Evolutionary conservation across 2,113 vertebrate genomes (phyloP).

Genomic region (Rhinoptilus africanus): DNA sequence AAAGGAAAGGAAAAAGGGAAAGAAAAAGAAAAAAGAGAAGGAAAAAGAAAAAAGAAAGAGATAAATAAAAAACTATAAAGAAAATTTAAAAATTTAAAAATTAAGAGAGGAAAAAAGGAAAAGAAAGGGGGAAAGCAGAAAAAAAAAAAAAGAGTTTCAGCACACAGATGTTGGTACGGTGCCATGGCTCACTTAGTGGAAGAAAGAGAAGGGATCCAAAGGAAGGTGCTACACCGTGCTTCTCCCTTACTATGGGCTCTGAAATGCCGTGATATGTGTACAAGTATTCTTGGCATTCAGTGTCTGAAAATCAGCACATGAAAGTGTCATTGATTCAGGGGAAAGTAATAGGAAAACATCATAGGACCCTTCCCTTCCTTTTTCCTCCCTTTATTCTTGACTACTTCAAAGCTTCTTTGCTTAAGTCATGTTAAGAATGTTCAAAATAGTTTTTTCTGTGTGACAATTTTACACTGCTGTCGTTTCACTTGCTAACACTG

Average conservation of each 20-base stretch:
- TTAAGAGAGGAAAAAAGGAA: no score
- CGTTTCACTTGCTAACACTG: background rate
- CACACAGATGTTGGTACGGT: background rate
- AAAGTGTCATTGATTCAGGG: background rate
- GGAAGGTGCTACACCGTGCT: background rate
- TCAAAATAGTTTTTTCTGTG: background rate
- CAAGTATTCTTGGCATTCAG: background rate
- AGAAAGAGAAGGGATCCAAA: background rate
- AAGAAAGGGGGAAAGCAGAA: background rate
- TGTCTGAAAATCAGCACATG: background rate
- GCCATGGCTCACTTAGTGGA: background rate
- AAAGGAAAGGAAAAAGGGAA: background rate
- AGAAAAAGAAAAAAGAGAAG: no score
- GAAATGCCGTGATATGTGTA: background rate
- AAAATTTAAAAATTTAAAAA: background rate
- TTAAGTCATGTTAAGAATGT: background rate
- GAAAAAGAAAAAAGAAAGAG: background rate
- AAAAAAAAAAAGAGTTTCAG: background rate
- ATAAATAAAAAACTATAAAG: background rate
- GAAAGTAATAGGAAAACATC: background rate
- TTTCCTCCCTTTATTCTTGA: background rate
- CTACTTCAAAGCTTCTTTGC: background rate
- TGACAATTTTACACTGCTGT: background rate
- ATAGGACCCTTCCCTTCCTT: background rate
- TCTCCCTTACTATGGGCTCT: background rate